These are phyloP conservation scores for Sebastes elongatus DNA, from an alignment of 2,797 vertebrate species.

Conservation along the genomic window DNA sequence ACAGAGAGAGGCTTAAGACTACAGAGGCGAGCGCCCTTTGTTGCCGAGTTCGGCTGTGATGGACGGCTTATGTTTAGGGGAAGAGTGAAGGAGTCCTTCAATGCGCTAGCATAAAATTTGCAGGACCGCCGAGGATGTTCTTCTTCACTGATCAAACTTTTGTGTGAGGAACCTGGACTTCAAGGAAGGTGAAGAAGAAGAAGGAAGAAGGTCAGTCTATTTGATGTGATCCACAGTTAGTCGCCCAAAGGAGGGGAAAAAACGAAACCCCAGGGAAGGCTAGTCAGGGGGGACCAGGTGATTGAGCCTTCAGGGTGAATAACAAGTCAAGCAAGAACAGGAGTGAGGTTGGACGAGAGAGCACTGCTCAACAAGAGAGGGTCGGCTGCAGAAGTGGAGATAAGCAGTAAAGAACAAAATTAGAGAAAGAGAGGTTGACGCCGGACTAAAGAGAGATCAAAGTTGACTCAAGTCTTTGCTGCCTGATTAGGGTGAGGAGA, in stretches of 20 bases:
- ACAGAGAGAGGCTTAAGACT: constrained; percentile 66
- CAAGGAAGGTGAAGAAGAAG: constrained; percentile 32
- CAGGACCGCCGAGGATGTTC: constrained; percentile 66
- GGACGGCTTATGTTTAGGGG: constrained; percentile 56
- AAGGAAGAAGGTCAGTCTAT: constrained; percentile 31
- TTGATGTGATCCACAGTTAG: constrained; percentile 43
- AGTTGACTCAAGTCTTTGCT: constrained; percentile 72
- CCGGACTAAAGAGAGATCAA: constrained; percentile 73
- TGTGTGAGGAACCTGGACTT: constrained; percentile 56
- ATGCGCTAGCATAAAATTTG: constrained; percentile 34
- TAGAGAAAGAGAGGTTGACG: constrained; percentile 65
- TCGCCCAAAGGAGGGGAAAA: constrained; percentile 25
- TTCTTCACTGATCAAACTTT: constrained; percentile 69
- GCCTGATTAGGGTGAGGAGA: constrained; percentile 78
- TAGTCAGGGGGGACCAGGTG: constrained; percentile 44
- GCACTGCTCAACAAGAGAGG: constrained; percentile 26
- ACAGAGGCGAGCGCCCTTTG: constrained; percentile 65
- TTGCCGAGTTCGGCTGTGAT: constrained; percentile 56
- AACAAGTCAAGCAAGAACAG: constrained; percentile 61
- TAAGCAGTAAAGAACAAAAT: constrained; percentile 62
- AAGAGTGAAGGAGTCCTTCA: constrained; percentile 58
- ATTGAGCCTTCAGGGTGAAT: constrained; percentile 66
- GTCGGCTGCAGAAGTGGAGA: constrained; percentile 40
- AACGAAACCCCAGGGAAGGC: constrained; percentile 31
- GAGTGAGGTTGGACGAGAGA: constrained; percentile 44